Conservation (phyloP, 2,113 vertebrate species). For the Epinephelus moara region DNA sequence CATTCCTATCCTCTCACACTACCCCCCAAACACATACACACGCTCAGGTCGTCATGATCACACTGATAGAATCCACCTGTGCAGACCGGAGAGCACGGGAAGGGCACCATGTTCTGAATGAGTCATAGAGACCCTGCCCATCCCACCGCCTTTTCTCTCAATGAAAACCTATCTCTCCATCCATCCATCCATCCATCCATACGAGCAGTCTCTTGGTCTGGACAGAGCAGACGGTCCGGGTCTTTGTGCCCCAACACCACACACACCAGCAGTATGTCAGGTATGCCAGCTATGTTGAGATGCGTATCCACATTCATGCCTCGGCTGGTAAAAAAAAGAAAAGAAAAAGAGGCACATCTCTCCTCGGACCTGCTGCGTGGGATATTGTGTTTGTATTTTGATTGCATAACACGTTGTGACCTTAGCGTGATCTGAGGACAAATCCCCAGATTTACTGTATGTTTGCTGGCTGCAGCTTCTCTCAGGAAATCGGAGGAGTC, state of each 20-base stretch:
- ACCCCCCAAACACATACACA: constrained; percentile 18
- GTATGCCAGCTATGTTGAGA: constrained; percentile 70
- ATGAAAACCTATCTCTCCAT: constrained; percentile 31
- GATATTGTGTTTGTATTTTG: constrained; percentile 43
- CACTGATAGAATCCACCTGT: constrained; percentile 71
- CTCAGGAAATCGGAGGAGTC: constrained; percentile 5
- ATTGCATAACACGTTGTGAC: constrained; percentile 64
- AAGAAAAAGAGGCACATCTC: not conserved
- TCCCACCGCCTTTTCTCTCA: constrained; percentile 31
- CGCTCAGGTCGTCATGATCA: constrained; percentile 13
- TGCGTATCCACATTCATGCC: constrained; percentile 56
- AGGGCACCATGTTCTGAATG: constrained; percentile 72
- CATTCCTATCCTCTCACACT: constrained; percentile 51
- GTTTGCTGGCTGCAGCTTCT: constrained; percentile 30
- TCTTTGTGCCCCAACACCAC: constrained; percentile 27
- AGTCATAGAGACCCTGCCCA: constrained; percentile 66
- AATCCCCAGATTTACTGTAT: constrained; percentile 70
- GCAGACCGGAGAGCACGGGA: constrained; percentile 47
- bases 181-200: not conserved
- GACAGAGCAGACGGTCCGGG: not conserved
- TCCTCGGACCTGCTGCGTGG: constrained; percentile 2
- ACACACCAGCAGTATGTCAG: constrained; percentile 58
- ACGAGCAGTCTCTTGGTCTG: not conserved
- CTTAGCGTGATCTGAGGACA: constrained; percentile 50
- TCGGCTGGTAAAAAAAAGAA: constrained; percentile 42